Evolutionary conservation across 2,113 vertebrate genomes (phyloP).

Genomic region (Bombycilla garrulus): DNA sequence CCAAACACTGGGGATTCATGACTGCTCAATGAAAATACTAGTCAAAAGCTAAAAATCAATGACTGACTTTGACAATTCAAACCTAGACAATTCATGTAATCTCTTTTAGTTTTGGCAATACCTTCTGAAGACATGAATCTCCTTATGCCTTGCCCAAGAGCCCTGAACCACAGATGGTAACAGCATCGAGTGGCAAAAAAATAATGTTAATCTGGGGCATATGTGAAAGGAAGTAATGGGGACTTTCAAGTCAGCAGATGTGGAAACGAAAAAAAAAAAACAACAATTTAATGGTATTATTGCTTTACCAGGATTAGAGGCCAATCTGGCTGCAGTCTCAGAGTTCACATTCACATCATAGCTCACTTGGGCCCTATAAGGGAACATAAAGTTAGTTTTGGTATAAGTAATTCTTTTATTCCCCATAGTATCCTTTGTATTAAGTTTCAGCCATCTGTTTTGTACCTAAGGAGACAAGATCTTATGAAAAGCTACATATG

Average conservation of each 20-base stretch:
- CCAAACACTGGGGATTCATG: background rate
- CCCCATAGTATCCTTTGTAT: background rate
- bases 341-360: background rate
- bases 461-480: background rate
- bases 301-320: background rate
- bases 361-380: background rate
- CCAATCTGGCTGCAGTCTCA: background rate
- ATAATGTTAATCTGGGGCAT: background rate
- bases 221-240: background rate
- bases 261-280: background rate
- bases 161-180: background rate
- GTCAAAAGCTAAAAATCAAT: background rate
- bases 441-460: constrained; percentile 27
- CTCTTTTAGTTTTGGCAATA: background rate
- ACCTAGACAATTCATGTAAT: background rate
- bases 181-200: background rate
- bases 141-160: background rate
- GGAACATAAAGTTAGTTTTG: background rate
- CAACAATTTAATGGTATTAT: background rate
- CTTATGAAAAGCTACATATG: background rate
- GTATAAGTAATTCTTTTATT: background rate
- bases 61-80: background rate
- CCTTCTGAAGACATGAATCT: background rate
- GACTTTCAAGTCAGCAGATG: background rate
- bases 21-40: background rate